Base-by-base conservation (phyloP, 2,888 invertebrate genomes). In the Standfussiana lucernea region DNA sequence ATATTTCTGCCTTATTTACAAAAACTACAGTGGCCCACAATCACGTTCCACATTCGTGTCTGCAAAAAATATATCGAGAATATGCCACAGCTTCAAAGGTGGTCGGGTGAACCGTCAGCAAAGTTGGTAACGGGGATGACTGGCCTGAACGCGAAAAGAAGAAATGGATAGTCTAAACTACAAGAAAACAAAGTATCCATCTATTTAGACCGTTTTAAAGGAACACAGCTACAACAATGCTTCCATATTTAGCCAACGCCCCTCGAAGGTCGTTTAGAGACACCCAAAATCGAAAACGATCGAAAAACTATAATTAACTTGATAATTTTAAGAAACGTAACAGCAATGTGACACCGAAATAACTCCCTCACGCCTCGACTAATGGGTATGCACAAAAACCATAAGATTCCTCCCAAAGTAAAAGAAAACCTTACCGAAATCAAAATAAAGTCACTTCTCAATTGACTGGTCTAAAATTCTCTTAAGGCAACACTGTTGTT, bases 281-380 rank as follows among this genome's bases (percentile, higher is more conserved):
- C 59, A 62, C 15, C 53, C 64, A 76, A 71, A 86, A 67, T 62
- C 37, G 37, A 70, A 72, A 79, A 72, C 68, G 72, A 72, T 72
- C 65, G 53, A 84, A 86, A 88, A 86, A 89, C 82, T 79, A 84
- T 86, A 85, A 84, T 89, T 90, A 90, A 90, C 90, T 90, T 86
- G 86, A 85, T 79, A 83, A 81, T 89, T 87, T 81, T 81, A 84
- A 79, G 80, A 81, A 85, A 88, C 89, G 89, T 91, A 91, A 90
- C 79, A 35, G 90, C 87, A 90, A 91, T 87, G 83, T 86, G 84
- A 91, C 87, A 90, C 92, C 77, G 77, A 90, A 92, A 92, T 91
- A 91, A 87, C 83, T 88, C 88, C 90, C 90, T 90, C 90, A 86
- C 90, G 89, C 88, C 86, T 84, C 88, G 67, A 79, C 87, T 91